A percentile compares a stretch with the other conserved stretches of the same genome.
These are phyloP conservation scores for Hipparchia sbordonii DNA, from an alignment of 2,888 invertebrate genomes.

Conservation along the genomic window DNA sequence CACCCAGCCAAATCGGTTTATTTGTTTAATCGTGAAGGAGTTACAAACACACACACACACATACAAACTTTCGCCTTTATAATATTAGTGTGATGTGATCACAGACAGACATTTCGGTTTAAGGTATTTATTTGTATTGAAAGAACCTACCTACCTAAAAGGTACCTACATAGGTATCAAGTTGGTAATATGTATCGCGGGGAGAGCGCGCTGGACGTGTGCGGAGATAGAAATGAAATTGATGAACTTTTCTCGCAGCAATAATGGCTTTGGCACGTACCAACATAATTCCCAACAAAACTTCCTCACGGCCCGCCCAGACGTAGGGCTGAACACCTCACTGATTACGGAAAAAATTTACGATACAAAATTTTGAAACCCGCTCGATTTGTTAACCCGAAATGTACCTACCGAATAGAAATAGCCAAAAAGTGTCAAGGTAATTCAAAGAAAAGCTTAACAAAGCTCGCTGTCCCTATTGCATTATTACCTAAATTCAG, in stretches of 20 bases:
- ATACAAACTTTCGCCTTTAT: too few relatives aligned
- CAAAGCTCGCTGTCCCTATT: too few relatives aligned
- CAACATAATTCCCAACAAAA: conserved; percentile 81
- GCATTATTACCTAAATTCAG: too few relatives aligned
- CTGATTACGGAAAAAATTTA: background rate
- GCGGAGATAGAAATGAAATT: conserved; percentile 79
- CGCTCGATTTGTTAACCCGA: background rate
- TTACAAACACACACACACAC: too few relatives aligned
- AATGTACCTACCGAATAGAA: background rate
- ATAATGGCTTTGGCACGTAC: conserved; percentile 84
- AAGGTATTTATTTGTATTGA: background rate
- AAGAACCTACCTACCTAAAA: conserved; percentile 13
- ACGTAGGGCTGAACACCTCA: conserved; percentile 61
- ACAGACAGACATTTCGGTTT: background rate
- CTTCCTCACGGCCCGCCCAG: conserved; percentile 70
- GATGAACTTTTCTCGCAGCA: conserved; percentile 83
- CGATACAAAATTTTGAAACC: background rate
- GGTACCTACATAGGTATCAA: conserved; percentile 18
- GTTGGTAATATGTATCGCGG: conserved; percentile 29
- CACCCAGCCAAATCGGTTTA: too few relatives aligned
- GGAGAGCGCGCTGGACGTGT: conserved; percentile 46
- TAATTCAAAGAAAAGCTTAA: too few relatives aligned
- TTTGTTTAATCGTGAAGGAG: too few relatives aligned
- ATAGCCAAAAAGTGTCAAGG: too few relatives aligned
- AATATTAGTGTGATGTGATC: too few relatives aligned